Evolutionary conservation across 2,888 invertebrate species (phyloP).

Genomic region (Allacma fusca): DNA sequence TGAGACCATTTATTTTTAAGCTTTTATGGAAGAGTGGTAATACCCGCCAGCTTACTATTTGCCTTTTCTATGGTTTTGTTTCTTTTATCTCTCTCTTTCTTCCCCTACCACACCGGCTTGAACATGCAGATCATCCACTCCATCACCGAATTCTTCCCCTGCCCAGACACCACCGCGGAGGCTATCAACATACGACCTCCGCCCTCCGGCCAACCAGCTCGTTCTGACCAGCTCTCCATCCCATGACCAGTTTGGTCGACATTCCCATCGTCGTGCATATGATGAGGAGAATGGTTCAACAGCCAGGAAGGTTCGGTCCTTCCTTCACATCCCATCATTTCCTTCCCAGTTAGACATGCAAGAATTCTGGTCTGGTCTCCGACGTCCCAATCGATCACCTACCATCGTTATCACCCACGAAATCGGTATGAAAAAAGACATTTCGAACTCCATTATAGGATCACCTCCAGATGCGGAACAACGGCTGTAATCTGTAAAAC

Average conservation of each 20-base stretch:
- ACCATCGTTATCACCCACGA: conserved; percentile 61
- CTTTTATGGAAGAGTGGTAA: conserved; percentile 18
- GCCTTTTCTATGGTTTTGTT: conserved; percentile 35
- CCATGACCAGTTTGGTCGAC: conserved; percentile 51
- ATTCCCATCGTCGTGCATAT: background rate
- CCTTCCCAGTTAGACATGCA: conserved; percentile 59
- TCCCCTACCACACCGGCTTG: conserved; percentile 9
- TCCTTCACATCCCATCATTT: conserved; percentile 60
- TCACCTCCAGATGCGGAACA: conserved; percentile 53
- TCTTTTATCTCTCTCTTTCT: conserved; percentile 31
- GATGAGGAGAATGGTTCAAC: conserved; percentile 32
- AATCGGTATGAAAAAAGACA: conserved; percentile 57
- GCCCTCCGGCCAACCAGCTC: conserved; percentile 57
- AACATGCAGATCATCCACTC: conserved; percentile 57
- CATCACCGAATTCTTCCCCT: conserved; percentile 59
- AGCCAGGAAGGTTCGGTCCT: conserved; percentile 57
- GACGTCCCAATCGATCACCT: conserved; percentile 60
- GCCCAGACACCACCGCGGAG: conserved; percentile 58
- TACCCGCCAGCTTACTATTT: conserved; percentile 24
- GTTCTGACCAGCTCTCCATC: conserved; percentile 55
- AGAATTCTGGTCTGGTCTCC: conserved; percentile 61
- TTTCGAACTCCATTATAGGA: conserved; percentile 49
- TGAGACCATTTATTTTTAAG: conserved; percentile 2
- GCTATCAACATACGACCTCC: conserved; percentile 59
- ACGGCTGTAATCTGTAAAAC: conserved; percentile 49